These are phyloP conservation scores for Balaenoptera acutorostrata DNA, from an alignment of 2,113 vertebrate genomes.

Conservation along the genomic window DNA sequence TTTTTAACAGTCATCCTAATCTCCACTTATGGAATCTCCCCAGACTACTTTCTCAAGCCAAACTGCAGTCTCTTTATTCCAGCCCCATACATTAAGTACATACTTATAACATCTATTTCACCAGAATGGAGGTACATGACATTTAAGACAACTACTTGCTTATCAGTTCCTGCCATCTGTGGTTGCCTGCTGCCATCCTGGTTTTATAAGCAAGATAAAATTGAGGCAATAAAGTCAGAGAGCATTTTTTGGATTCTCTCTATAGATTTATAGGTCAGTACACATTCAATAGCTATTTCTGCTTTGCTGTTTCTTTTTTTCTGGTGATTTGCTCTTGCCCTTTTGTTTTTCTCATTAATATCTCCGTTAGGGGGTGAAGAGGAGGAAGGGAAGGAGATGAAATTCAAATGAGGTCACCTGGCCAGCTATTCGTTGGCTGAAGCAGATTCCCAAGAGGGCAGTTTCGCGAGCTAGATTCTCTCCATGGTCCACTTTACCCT, in stretches of 20 bases:
- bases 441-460: background rate
- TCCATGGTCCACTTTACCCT: background rate
- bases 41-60: constrained; percentile 6
- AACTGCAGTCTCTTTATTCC: constrained; percentile 8
- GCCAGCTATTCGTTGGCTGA: background rate
- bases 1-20: constrained; percentile 1
- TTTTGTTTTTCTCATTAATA: constrained; percentile 37
- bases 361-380: background rate
- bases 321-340: background rate
- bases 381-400: constrained; percentile 8
- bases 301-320: constrained; percentile 39
- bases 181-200: background rate
- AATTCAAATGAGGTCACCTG: constrained; percentile 54
- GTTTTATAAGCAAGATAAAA: constrained; percentile 30
- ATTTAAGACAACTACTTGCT: constrained; percentile 13
- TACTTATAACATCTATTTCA: background rate
- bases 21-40: background rate
- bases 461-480: constrained; percentile 4
- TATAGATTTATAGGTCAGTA: background rate
- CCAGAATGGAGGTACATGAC: background rate
- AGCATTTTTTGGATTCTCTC: background rate
- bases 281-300: background rate
- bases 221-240: background rate
- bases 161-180: constrained; percentile 6
- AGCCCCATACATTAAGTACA: background rate